Evolutionary conservation across 2,113 vertebrate species (phyloP).

Genomic region (Tetrao urogallus): DNA sequence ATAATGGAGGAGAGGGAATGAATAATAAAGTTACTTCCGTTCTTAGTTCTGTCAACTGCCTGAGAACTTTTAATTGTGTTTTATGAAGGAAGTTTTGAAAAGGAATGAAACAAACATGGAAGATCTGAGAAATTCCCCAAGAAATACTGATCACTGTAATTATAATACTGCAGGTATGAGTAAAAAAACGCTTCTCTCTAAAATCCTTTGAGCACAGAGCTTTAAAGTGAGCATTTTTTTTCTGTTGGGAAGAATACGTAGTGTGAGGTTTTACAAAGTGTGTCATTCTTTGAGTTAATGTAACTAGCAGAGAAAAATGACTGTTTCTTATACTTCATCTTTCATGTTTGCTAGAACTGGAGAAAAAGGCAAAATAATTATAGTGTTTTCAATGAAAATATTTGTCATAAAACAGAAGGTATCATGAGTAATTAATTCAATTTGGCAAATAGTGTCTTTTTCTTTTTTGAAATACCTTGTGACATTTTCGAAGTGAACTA

Average conservation of each 20-base stretch:
- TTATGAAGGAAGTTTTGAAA: background rate
- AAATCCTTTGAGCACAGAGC: background rate
- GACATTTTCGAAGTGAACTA: background rate
- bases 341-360: background rate
- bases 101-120: background rate
- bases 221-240: conserved; percentile 9
- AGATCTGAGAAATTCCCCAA: background rate
- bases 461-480: background rate
- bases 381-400: conserved; percentile 1
- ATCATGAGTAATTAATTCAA: conserved; percentile 3
- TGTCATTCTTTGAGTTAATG: background rate
- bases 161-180: background rate
- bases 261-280: background rate
- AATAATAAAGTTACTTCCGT: conserved; percentile 47
- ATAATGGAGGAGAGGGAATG: conserved; percentile 35
- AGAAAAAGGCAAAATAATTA: background rate
- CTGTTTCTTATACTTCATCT: background rate
- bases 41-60: conserved; percentile 30
- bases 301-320: background rate
- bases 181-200: background rate
- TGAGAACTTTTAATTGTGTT: background rate
- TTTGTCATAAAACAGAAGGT: background rate
- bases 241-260: background rate
- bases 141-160: background rate
- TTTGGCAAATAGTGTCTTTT: background rate